Evolutionary conservation across 2,797 vertebrate genomes (phyloP).

Genomic region (Alcedo quadribrachys): DNA sequence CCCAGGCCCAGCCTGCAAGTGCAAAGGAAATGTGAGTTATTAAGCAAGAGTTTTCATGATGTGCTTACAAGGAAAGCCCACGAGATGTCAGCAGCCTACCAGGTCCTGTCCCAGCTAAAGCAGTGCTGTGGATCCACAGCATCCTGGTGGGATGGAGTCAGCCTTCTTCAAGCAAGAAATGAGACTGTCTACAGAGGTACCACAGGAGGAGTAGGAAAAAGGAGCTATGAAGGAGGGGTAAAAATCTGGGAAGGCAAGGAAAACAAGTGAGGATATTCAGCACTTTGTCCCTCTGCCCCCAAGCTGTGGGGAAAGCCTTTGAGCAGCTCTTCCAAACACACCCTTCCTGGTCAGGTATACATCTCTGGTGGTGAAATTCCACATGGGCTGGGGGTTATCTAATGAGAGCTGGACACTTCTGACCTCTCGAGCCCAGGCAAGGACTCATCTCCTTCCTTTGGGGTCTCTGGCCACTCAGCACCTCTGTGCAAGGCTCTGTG

Average conservation of each 20-base stretch:
- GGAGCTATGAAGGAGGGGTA: neutral
- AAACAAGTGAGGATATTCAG: neutral
- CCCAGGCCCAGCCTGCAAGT: accelerated
- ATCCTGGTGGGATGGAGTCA: neutral
- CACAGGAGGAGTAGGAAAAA: neutral
- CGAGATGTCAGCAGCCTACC: slow-evolving; percentile 51
- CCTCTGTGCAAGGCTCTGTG: accelerated
- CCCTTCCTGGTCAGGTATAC: neutral
- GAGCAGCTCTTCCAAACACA: neutral
- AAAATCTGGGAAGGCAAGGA: neutral
- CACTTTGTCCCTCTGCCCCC: neutral
- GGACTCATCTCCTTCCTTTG: neutral
- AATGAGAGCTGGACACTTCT: neutral
- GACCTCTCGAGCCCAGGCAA: neutral
- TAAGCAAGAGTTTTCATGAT: neutral
- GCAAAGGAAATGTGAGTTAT: neutral
- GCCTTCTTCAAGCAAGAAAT: neutral
- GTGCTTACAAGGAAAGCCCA: slow-evolving; percentile 33
- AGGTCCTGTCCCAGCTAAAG: neutral
- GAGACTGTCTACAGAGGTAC: neutral
- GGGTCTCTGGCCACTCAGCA: neutral
- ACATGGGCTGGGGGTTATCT: accelerated
- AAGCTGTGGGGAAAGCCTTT: neutral
- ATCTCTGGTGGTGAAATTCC: neutral
- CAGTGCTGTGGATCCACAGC: neutral